Evolutionary conservation across 2,113 vertebrate species (phyloP).

Genomic region (Grus americana): DNA sequence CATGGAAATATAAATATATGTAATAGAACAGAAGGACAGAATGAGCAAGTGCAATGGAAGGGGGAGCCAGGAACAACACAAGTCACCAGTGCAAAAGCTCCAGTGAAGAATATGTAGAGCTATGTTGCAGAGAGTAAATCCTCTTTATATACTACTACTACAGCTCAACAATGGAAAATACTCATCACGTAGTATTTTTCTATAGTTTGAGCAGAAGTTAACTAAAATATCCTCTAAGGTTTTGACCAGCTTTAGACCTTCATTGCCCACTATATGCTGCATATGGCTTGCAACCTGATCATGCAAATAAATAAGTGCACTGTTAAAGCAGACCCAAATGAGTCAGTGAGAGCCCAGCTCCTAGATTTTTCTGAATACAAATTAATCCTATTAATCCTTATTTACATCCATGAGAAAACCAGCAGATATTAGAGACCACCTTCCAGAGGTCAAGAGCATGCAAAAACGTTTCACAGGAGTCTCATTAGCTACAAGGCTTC

Average conservation of each 20-base stretch:
- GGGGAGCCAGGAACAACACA: neutral
- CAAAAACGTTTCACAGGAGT: neutral
- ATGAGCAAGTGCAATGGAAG: rapidly evolving
- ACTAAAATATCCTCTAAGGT: neutral
- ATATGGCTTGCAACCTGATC: neutral
- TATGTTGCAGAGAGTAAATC: rapidly evolving
- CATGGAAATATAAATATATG: rapidly evolving
- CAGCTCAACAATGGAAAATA: neutral
- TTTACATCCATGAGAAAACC: neutral
- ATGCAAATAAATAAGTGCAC: neutral
- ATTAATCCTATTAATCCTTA: neutral
- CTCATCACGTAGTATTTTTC: neutral
- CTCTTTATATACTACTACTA: neutral
- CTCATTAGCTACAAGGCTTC: neutral
- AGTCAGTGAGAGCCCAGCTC: neutral
- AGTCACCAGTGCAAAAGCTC: neutral
- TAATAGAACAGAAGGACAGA: neutral
- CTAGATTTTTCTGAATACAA: neutral
- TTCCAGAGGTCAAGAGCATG: neutral
- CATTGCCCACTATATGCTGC: neutral
- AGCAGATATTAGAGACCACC: neutral
- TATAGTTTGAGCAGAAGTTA: neutral
- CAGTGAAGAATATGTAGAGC: neutral
- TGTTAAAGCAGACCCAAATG: neutral
- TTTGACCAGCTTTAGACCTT: neutral